Evolutionary conservation across 2,888 invertebrate species (phyloP), one percentile per base, ranked within the genome.

Genomic region (Dromius quadrimaculatus): DNA sequence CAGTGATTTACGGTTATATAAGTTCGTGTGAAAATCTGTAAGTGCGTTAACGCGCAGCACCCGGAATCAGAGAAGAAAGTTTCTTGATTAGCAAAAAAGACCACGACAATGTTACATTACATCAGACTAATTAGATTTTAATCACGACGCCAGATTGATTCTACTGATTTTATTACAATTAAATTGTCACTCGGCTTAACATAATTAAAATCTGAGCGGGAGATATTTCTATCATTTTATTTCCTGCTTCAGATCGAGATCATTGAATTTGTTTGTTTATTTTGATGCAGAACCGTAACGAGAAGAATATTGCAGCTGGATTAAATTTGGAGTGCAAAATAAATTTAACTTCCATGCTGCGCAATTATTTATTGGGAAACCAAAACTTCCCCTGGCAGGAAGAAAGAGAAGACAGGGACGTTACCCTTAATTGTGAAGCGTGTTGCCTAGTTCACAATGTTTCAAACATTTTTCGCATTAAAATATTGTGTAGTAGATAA

Each of bases 31-130:
- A 59, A 59, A 36, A 59, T 19, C 36, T 19, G 11, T 9, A 20
- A 9, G 9, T 15, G 41, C 15, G 13, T n/a, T n/a, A n/a, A 38
- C 4, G 4, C 9, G 38, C 38, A n/a, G 38, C 9, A 64, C 47
- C 45, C 47, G 47, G 47, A 45, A 64, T 64, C 11, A 11, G 15
- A 20, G 47, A 64, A 20, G 64, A 64, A 45, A 64, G 64, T 34
- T 61, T 61, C 20, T 34, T 32, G 3, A 17, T 23, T 15, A 41
- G 13, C 9, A 28, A 57, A 57, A 57, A 57, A 15, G 47, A 3
- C 15, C 17, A 23, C 22, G 43, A 43, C n/a, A 23, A 13, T 43
- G 38, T 62, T 62, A 62, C 62, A 20, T 62, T 23, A 62, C 62
- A 20, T 62, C 41, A 62, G 41, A 3, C 5, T 61, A 41, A 61